Conservation (phyloP, 1,140 invertebrate genomes). For the Trichonephila clavipes region DNA sequence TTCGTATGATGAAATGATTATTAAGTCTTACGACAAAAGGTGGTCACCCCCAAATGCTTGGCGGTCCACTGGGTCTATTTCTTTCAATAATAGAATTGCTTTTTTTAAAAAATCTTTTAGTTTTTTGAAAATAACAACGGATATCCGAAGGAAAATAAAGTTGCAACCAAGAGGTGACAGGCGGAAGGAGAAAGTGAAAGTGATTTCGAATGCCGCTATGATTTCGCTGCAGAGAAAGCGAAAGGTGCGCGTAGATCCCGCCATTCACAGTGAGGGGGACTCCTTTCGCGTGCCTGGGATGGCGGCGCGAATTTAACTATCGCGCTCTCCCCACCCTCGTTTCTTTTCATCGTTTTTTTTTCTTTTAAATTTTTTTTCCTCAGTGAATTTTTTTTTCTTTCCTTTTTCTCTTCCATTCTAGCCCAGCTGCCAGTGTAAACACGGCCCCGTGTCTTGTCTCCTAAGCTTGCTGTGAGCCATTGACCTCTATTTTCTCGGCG, state of each 20-base stretch:
- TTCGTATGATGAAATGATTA: no score
- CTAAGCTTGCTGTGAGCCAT: slow-evolving; percentile 46
- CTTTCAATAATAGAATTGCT: no score
- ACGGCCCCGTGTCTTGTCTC: slow-evolving; percentile 58
- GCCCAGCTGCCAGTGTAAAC: slow-evolving; percentile 65
- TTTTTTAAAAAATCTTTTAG: no score
- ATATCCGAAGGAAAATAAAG: no score
- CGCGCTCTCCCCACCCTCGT: background rate
- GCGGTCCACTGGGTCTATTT: no score
- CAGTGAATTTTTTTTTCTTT: background rate
- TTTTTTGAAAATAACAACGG: no score
- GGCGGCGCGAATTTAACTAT: slow-evolving; percentile 2
- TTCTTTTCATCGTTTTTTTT: background rate
- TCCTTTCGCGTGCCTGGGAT: background rate
- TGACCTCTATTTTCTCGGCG: slow-evolving; percentile 62
- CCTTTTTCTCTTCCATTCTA: background rate
- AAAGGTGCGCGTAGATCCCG: background rate
- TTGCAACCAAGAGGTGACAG: no score
- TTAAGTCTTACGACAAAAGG: no score
- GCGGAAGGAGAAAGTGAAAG: no score
- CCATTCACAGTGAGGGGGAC: background rate
- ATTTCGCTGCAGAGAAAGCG: background rate
- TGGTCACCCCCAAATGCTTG: no score
- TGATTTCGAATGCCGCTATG: no score
- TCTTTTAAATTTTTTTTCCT: background rate